These are phyloP conservation scores for Crocuta crocuta DNA, from an alignment of 2,113 vertebrate genomes.

Conservation along the genomic window DNA sequence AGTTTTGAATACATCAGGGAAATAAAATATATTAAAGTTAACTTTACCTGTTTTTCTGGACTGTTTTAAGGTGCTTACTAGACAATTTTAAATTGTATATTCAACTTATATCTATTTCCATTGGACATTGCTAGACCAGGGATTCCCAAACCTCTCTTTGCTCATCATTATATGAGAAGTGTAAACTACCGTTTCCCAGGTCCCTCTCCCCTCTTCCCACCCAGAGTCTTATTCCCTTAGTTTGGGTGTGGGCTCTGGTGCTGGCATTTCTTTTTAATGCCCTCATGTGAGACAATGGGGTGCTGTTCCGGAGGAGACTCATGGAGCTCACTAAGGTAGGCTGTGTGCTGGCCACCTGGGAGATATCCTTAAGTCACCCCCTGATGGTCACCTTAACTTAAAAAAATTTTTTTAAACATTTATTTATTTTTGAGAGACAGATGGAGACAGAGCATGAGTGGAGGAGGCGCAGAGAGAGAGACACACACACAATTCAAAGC, in stretches of 20 bases:
- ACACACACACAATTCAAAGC: too few species aligned
- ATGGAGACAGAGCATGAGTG: too few species aligned
- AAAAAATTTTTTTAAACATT: too few species aligned
- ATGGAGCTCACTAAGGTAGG: neutral
- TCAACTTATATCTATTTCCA: neutral
- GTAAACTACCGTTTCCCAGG: neutral
- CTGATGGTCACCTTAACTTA: neutral
- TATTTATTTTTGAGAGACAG: too few species aligned
- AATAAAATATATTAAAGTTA: slow-evolving; percentile 16
- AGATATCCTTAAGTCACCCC: neutral
- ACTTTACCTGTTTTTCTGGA: neutral
- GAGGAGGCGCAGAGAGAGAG: too few species aligned
- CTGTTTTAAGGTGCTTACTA: neutral
- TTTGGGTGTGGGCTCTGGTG: neutral
- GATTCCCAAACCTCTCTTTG: neutral
- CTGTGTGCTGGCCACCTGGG: neutral
- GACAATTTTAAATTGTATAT: neutral
- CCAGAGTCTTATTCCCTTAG: neutral
- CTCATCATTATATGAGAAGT: neutral
- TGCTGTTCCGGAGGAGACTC: neutral
- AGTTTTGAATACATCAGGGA: neutral
- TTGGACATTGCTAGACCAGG: neutral
- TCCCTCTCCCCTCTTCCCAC: rapidly evolving
- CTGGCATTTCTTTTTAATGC: neutral
- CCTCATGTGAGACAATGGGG: neutral